These are phyloP conservation scores for Edolisoma coerulescens DNA, from an alignment of 2,113 vertebrate species.

Conservation along the genomic window DNA sequence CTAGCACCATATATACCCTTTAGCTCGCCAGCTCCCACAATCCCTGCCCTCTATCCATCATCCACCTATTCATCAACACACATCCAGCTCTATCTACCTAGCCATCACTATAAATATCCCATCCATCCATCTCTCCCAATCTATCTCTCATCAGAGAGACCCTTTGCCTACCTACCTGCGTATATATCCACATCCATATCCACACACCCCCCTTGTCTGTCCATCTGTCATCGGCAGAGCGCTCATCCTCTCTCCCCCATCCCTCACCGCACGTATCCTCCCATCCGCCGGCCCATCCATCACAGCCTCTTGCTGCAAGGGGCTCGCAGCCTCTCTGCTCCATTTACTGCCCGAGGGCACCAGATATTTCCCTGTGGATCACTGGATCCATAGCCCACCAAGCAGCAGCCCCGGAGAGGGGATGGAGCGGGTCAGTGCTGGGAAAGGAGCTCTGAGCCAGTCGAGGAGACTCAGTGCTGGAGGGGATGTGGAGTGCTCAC, in stretches of 20 bases:
- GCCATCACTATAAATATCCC: constrained; percentile 68
- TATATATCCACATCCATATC: background rate
- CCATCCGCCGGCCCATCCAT: background rate
- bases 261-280: background rate
- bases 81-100: constrained; percentile 55
- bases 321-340: background rate
- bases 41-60: constrained; percentile 65
- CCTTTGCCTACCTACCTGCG: background rate
- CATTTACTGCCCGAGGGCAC: background rate
- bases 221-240: background rate
- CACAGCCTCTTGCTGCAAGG: background rate
- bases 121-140: constrained; percentile 61
- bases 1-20: constrained; percentile 40
- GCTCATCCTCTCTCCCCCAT: background rate
- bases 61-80: constrained; percentile 62
- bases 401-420: background rate
- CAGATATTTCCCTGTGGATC: background rate
- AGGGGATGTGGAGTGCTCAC: rapidly evolving
- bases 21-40: constrained; percentile 37
- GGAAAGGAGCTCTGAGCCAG: background rate
- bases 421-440: rapidly evolving
- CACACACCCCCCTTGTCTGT: background rate
- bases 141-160: constrained; percentile 39
- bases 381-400: rapidly evolving
- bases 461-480: rapidly evolving